Base-by-base conservation (phyloP, 2,113 vertebrate species). In the Dermatemys mawii region DNA sequence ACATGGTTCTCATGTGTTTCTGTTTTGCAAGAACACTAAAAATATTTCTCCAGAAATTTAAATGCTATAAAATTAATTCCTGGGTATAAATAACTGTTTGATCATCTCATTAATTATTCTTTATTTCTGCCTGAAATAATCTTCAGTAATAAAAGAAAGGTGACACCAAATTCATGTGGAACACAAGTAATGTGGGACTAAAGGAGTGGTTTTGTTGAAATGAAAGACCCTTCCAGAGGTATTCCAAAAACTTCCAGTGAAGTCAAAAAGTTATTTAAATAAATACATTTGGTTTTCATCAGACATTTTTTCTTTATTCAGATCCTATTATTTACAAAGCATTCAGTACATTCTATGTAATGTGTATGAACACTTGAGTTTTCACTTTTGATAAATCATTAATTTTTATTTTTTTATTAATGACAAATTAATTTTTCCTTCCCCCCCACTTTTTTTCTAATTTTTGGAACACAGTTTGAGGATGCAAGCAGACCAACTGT, bases 21-120 rank as follows among this genome's bases (percentile, higher is more conserved):
- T 78, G 75, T n/a, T 8, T 90, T 92, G 8, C 8, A 83, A 46
- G 21, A n/a, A 41, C 22, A 44, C n/a, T 17, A 75, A 73, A 75
- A 8, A 76, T 60, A 14, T 35, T 55, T 2, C 6, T 79, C 57
- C 11, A 79, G 48, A 86, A 94, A 70, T 12, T 78, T 2, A 63
- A 86, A 90, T 14, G 41, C 26, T 19, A 0, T 44, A 1, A 91
- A 3, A 88, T 57, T 32, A 57, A 57, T 57, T 57, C 6, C 55
- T 57, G 11, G 41, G 4, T 4, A 2, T 35, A 32, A 84, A 54
- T 26, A 21, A 29, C 8, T 0, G 0, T 2, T 75, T 8, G 48
- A 19, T 75, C 1, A 5, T 54, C 27, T 12, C 21, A 2, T 0
- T 84, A 60, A 49, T 19, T 81, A 4, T 41, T 8, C 38, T 4